A percentile compares a stretch with the other conserved stretches of the same genome.
These are phyloP conservation scores for Rhineura floridana DNA, from an alignment of 2,113 vertebrate species.

Conservation along the genomic window DNA sequence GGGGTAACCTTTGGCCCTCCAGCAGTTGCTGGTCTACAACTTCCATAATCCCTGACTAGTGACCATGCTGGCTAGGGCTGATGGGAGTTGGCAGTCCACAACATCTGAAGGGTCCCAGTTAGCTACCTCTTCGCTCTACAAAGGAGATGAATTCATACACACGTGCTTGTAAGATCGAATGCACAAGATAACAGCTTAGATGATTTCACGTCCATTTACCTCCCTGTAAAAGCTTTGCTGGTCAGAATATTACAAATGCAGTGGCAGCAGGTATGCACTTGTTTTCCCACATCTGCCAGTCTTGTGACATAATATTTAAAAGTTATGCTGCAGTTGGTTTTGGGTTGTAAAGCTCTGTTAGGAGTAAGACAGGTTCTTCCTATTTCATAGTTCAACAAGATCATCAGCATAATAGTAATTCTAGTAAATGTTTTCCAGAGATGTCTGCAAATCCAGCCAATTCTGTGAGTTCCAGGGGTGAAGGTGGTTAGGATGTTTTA, in stretches of 20 bases:
- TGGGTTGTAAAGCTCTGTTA: background rate
- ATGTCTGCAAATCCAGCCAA: background rate
- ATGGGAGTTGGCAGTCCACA: no score
- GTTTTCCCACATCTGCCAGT: background rate
- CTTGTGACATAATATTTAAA: background rate
- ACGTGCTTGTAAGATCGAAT: background rate
- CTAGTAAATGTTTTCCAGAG: background rate
- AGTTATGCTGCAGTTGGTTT: background rate
- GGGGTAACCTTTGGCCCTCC: no score
- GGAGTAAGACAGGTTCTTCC: no score
- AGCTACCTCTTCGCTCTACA: no score
- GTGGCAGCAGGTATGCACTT: background rate
- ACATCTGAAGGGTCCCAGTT: no score
- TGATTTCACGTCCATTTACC: background rate
- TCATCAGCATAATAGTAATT: background rate
- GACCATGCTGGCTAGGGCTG: no score
- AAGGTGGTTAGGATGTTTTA: background rate
- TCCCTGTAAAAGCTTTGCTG: background rate
- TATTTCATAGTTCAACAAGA: background rate
- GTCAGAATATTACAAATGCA: background rate
- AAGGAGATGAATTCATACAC: background rate
- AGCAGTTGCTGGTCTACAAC: no score
- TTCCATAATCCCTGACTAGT: no score
- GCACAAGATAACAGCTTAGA: background rate
- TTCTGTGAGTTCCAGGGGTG: background rate